Base-by-base conservation (phyloP, 2,888 invertebrate genomes). In the Cosmia trapezina region DNA sequence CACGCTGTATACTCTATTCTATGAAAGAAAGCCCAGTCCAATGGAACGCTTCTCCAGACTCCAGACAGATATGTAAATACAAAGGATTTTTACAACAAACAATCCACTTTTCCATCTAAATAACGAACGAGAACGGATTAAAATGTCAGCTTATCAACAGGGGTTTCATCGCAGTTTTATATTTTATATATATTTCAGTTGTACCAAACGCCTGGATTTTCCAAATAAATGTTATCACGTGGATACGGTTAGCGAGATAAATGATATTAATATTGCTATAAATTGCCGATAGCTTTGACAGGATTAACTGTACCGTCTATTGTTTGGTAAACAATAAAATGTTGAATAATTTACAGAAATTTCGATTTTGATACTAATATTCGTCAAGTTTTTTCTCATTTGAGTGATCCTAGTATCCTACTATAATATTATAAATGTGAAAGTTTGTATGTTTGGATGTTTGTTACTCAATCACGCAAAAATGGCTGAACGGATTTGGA, bases 221-320 rank as follows among this genome's bases (percentile, higher is more conserved):
- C 56, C 72, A 78, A 81, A 86, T 78, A 81, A 74, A 75, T 71
- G 53, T 73, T 78, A 86, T 83, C 84, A 66, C 47, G 17, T 47
- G 69, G 64, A 75, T 49, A 62, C 59, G 70, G 81, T 45, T 43
- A 19, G 56, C 4, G 70, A 73, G 84, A 84, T 84, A 86, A 86
- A 57, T 72, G 66, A 69, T 71, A 86, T 86, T 84, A 78, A 81
- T 81, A 74, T 74, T 67, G 79, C 73, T 65, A 78, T 86, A 78
- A 86, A 81, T 84, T 71, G 45, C 12, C 70, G 28, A 66, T 57
- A 59, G 45, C 51, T 69, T 66, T 73, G 76, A 76, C 73, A 78
- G 68, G 47, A 41, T 72, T 33, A 70, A 77, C 45, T 62, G 69
- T 28, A 11, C 28, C 2, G 53, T 56, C 78, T 84, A 73, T 81